phyloP scores from a whole-genome alignment of 2,888 invertebrate genomes.

The Uloborus plumipes region DNA sequence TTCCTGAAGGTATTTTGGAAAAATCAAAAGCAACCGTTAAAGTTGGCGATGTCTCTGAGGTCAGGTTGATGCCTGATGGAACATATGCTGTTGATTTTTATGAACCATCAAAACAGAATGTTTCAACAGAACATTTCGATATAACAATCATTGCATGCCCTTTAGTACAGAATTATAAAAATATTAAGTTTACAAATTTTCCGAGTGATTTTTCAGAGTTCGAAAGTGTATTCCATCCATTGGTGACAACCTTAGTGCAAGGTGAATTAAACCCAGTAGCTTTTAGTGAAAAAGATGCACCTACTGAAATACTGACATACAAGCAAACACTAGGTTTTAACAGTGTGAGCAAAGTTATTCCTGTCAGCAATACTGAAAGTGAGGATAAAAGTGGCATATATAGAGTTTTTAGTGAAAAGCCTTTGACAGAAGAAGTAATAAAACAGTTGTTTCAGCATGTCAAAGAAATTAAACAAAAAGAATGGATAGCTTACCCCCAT shows the following conservation, averaged over 20 bases:
- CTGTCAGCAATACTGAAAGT: constrained; percentile 12
- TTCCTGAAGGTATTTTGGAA: constrained; percentile 72
- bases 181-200: constrained; percentile 74
- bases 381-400: constrained; percentile 72
- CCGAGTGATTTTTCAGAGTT: constrained; percentile 69
- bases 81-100: constrained; percentile 19
- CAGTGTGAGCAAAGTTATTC: constrained; percentile 70
- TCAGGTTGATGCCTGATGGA: constrained; percentile 23
- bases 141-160: constrained; percentile 77
- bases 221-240: constrained; percentile 74
- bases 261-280: constrained; percentile 73
- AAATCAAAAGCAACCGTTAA: constrained; percentile 71
- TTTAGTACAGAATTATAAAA: constrained; percentile 72
- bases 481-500: constrained; percentile 76
- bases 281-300: constrained; percentile 68
- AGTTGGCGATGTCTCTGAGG: constrained; percentile 61
- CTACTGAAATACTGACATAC: constrained; percentile 73
- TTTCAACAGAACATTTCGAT: constrained; percentile 72
- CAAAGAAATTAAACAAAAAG: constrained; percentile 70
- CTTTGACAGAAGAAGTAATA: constrained; percentile 72
- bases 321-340: constrained; percentile 73
- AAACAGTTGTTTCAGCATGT: constrained; percentile 73
- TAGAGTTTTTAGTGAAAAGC: constrained; percentile 76
- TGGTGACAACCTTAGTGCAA: constrained; percentile 75
- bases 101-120: constrained; percentile 24